Base-by-base conservation (phyloP, 2,797 vertebrate species). In the Rhabdomys pumilio region DNA sequence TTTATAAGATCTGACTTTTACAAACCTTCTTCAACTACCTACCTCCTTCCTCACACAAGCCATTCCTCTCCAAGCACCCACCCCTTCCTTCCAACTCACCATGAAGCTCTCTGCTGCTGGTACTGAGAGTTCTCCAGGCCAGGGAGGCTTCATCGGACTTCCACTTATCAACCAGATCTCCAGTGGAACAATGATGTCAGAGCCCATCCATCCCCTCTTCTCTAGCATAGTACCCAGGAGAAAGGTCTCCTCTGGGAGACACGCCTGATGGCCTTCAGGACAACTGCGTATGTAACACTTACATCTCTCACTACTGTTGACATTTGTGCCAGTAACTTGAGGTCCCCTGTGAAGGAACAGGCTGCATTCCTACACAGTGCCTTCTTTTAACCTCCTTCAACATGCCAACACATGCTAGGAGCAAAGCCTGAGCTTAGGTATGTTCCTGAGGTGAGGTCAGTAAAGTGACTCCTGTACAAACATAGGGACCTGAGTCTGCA, bases 171-270 rank as follows among this genome's bases (percentile, higher is more conserved):
- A 80, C 15, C 50, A 29, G 50, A 29, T 55, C 17, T 2, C 69
- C 29, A 2, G 26, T 0, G 0, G 31, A 61, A 34, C 57, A 26
- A 55, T 0, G 12, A 8, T 14, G 50, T 44, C n/a, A 19, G 4
- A 15, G 41, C 67, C 67, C 22, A 13, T 6, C 67, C 22, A 13
- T 6, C 44, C 57, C 67, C 59, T 76, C n/a, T 3, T 50, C 75
- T 3, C 17, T 6, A 20, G 0, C 14, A 76, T 10, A 57, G 15
- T 15, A 10, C 41, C 24, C 6, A 50, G 50, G 50, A 50, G 50
- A 50, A 50, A 50, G 10, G 50, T 50, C 50, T 34, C 61, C 38
- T 63, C 69, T 57, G 73, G 50, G 9, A 4, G 55, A 38, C 31
- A 12, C 5, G 53, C 44, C 61, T 67, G 41, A 29, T 57, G 0